Evolutionary conservation across 2,797 vertebrate species (phyloP).

Genomic region (Diplodus puntazzo): DNA sequence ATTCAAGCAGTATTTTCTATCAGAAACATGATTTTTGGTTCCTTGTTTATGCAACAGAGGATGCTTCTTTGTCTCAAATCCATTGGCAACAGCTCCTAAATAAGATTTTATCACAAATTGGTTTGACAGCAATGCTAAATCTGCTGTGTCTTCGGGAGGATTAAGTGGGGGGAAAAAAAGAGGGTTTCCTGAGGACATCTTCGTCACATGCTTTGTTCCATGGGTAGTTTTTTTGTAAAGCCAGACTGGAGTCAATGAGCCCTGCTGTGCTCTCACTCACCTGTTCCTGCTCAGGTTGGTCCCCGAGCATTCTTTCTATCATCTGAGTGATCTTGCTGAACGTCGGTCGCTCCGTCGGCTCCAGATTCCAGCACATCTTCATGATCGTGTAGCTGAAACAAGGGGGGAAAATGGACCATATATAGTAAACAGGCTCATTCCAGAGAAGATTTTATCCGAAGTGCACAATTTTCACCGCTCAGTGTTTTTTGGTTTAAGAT

Average conservation of each 20-base stretch:
- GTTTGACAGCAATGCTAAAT: constrained; percentile 19
- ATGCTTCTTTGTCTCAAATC: background rate
- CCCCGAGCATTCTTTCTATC: constrained; percentile 88
- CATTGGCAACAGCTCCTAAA: constrained; percentile 4
- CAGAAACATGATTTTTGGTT: background rate
- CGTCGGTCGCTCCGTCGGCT: constrained; percentile 91
- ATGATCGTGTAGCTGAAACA: constrained; percentile 93
- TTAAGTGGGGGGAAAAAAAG: background rate
- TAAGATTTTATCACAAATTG: constrained; percentile 11
- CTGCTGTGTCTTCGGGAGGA: constrained; percentile 1
- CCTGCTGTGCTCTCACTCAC: constrained; percentile 43
- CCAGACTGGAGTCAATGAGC: background rate
- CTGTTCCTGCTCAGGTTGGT: constrained; percentile 83
- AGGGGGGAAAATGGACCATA: background rate
- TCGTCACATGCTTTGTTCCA: constrained; percentile 6
- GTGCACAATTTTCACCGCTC: background rate
- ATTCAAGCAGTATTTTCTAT: background rate
- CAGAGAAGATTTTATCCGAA: background rate
- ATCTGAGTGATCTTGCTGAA: constrained; percentile 91
- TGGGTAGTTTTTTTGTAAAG: constrained; percentile 9
- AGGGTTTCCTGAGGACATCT: constrained; percentile 13
- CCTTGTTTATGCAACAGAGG: background rate
- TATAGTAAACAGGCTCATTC: background rate
- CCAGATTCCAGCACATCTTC: constrained; percentile 96
- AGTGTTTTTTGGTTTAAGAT: constrained; percentile 1